Evolutionary conservation across 2,888 invertebrate genomes (phyloP).

Genomic region (Entomobrya multifasciata): DNA sequence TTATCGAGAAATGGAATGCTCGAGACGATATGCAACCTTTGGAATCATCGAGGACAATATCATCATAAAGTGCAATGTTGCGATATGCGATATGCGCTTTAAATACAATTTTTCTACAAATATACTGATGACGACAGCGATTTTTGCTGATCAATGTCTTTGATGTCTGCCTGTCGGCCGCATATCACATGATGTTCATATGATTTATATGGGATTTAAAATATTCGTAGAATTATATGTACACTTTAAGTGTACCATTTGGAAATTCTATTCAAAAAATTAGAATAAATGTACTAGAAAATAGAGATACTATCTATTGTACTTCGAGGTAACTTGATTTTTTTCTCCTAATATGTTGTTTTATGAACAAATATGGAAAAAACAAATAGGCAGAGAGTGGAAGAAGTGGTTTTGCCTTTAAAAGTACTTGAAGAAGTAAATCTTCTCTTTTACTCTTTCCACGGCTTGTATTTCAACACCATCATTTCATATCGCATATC

Average conservation of each 20-base stretch:
- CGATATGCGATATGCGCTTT: neutral
- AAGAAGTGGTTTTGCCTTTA: conserved; percentile 20
- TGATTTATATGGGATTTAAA: too few species aligned
- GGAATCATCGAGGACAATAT: conserved; percentile 66
- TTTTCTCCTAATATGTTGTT: conserved; percentile 52
- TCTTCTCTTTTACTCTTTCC: too few species aligned
- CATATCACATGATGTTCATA: neutral
- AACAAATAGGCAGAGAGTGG: conserved; percentile 31
- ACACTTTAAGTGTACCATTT: too few species aligned
- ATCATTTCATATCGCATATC: conserved; percentile 34
- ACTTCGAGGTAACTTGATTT: neutral
- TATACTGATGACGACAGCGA: neutral
- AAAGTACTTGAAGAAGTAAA: conserved; percentile 3
- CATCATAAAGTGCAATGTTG: conserved; percentile 45
- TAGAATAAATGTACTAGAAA: too few species aligned
- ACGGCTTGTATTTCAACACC: conserved; percentile 39
- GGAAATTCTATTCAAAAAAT: too few species aligned
- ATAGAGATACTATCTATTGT: too few species aligned
- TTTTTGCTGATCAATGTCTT: conserved; percentile 7
- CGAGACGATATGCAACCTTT: conserved; percentile 55
- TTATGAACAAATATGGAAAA: conserved; percentile 65
- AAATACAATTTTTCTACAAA: neutral
- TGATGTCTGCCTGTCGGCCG: conserved; percentile 25
- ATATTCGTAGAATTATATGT: too few species aligned
- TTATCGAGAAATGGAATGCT: conserved; percentile 46